Conservation (phyloP, 2,113 vertebrate species). For the Esox niger region DNA sequence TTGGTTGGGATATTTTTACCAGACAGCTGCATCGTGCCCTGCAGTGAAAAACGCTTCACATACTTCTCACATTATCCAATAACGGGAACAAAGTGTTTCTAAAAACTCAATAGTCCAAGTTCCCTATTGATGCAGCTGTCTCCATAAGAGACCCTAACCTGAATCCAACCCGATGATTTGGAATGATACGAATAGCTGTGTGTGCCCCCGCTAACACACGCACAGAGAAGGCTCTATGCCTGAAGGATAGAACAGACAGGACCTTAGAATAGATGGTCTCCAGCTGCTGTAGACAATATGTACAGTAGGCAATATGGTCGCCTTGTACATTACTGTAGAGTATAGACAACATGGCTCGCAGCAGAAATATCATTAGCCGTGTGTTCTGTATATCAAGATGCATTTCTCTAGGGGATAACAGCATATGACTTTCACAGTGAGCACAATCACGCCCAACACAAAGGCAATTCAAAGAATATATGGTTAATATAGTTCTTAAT, state of each 20-base stretch:
- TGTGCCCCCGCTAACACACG: neutral
- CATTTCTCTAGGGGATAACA: too few relatives aligned
- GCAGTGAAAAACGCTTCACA: constrained; percentile 15
- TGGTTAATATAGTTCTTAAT: too few relatives aligned
- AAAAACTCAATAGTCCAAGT: neutral
- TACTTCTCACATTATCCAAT: neutral
- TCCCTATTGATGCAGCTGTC: neutral
- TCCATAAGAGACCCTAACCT: constrained; percentile 12
- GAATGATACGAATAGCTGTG: constrained; percentile 7
- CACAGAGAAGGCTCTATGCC: constrained; percentile 12
- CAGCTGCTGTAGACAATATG: too few relatives aligned
- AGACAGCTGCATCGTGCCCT: constrained; percentile 13
- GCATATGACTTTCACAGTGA: too few relatives aligned
- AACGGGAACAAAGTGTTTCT: neutral
- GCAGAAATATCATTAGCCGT: too few relatives aligned
- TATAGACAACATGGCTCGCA: too few relatives aligned
- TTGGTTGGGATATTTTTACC: constrained; percentile 28
- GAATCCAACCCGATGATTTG: constrained; percentile 19
- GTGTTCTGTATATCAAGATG: too few relatives aligned
- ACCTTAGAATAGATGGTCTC: neutral
- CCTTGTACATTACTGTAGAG: too few relatives aligned
- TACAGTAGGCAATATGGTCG: too few relatives aligned
- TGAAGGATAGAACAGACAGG: constrained; percentile 25
- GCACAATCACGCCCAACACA: too few relatives aligned
- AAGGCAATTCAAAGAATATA: too few relatives aligned